Percentiles rank a stretch among this genome's conserved stretches.
Evolutionary conservation across 1,140 invertebrate genomes (phyloP).

Genomic region (Calosoma granatense): DNA sequence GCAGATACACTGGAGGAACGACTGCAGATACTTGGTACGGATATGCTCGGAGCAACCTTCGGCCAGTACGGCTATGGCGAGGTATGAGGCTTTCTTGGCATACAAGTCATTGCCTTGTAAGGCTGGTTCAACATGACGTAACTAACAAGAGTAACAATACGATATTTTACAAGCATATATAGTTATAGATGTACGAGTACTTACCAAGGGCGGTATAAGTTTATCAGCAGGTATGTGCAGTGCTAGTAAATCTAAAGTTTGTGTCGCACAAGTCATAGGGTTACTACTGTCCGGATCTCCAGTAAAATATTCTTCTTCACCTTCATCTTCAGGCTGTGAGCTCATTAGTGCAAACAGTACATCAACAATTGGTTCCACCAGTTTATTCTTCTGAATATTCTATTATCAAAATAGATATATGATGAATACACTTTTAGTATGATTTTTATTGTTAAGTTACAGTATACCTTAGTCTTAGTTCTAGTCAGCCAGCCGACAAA

Average conservation of each 20-base stretch:
- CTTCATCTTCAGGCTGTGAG: constrained; percentile 42
- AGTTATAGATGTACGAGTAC: background rate
- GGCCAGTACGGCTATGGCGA: constrained; percentile 62
- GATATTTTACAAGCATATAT: background rate
- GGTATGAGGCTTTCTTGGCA: constrained; percentile 57
- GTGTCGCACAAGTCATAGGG: constrained; percentile 54
- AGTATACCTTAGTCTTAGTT: constrained; percentile 55
- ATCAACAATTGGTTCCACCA: constrained; percentile 59
- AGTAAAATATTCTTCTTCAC: constrained; percentile 51
- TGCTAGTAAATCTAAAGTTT: constrained; percentile 66
- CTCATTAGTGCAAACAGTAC: constrained; percentile 61
- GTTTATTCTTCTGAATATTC: constrained; percentile 60
- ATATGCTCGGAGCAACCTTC: constrained; percentile 75
- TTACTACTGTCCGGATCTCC: constrained; percentile 47
- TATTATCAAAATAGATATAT: constrained; percentile 30
- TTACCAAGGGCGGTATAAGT: constrained; percentile 46
- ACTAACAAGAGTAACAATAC: constrained; percentile 35
- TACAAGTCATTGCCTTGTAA: constrained; percentile 46
- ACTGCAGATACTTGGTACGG: constrained; percentile 56
- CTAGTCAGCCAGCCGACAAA: constrained; percentile 53
- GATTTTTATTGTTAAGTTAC: background rate
- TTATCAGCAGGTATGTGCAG: constrained; percentile 68
- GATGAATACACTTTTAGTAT: background rate
- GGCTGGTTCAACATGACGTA: constrained; percentile 49
- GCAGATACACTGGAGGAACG: constrained; percentile 58